These are phyloP conservation scores for Zeuzera pyrina DNA, from an alignment of 2,888 invertebrate species.

Conservation along the genomic window DNA sequence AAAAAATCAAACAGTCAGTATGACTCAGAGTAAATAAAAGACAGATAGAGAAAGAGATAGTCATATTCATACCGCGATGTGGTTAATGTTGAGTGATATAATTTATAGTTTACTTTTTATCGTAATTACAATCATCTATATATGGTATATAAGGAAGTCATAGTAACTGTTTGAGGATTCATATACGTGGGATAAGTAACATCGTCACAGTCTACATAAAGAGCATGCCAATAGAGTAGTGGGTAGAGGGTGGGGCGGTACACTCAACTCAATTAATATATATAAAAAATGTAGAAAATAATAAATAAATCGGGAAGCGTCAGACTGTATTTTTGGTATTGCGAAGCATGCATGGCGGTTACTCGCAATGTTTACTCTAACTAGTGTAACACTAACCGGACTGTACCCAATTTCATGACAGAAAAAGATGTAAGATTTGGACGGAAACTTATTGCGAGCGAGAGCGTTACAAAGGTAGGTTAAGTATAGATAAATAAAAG, in stretches of 20 bases:
- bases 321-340: slow-evolving; percentile 46
- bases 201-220: slow-evolving; percentile 63
- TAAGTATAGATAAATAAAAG: slow-evolving; percentile 6
- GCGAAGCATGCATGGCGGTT: slow-evolving; percentile 53
- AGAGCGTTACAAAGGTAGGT: slow-evolving; percentile 1
- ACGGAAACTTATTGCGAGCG: slow-evolving; percentile 14
- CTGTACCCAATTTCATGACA: slow-evolving; percentile 50
- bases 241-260: slow-evolving; percentile 31
- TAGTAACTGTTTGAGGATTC: slow-evolving; percentile 68
- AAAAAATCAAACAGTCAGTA: slow-evolving; percentile 71
- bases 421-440: slow-evolving; percentile 17
- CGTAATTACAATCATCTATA: slow-evolving; percentile 18
- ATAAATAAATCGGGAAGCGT: slow-evolving; percentile 40
- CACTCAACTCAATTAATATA: slow-evolving; percentile 46
- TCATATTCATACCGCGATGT: slow-evolving; percentile 67
- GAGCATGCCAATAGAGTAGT: slow-evolving; percentile 59
- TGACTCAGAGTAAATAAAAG: slow-evolving; percentile 66
- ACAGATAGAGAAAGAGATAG: slow-evolving; percentile 60
- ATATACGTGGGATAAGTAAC: slow-evolving; percentile 68
- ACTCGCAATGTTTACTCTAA: slow-evolving; percentile 31
- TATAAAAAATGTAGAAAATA: slow-evolving; percentile 14
- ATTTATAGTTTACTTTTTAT: slow-evolving; percentile 16
- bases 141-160: slow-evolving; percentile 42
- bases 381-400: slow-evolving; percentile 34
- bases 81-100: slow-evolving; percentile 47